Evolutionary conservation across 1,140 invertebrate genomes (phyloP).

Genomic region (Drosophila micromelanica): DNA sequence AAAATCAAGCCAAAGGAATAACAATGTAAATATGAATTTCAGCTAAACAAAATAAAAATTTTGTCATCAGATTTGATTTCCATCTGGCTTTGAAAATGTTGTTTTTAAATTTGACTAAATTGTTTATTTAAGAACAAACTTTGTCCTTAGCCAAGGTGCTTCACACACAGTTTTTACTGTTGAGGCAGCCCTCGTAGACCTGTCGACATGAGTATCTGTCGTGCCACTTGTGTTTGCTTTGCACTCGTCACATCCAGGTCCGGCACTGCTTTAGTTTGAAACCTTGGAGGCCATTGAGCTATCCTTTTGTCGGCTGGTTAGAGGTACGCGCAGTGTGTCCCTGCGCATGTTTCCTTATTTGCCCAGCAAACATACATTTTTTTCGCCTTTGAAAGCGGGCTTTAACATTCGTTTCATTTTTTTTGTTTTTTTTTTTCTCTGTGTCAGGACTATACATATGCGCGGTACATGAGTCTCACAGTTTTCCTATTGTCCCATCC

Average conservation of each 20-base stretch:
- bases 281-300: conserved; percentile 70
- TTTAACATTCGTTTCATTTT: conserved; percentile 49
- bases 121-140: background rate
- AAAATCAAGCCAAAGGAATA: too few species aligned
- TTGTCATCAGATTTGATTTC: background rate
- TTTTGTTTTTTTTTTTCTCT: conserved; percentile 44
- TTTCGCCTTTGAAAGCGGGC: conserved; percentile 28
- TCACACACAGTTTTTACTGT: conserved; percentile 26
- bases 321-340: conserved; percentile 25
- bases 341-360: conserved; percentile 25
- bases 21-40: too few species aligned
- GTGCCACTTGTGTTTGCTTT: conserved; percentile 67
- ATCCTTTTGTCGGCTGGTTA: conserved; percentile 68
- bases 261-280: conserved; percentile 38
- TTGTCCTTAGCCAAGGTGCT: conserved; percentile 12
- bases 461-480: conserved; percentile 38
- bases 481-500: conserved; percentile 62
- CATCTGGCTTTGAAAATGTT: conserved; percentile 13
- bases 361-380: conserved; percentile 24
- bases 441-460: conserved; percentile 62
- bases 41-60: too few species aligned
- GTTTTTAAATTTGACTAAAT: conserved; percentile 10
- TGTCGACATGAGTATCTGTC: conserved; percentile 51
- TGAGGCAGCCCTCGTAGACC: conserved; percentile 57
- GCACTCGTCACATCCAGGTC: conserved; percentile 55